Evolutionary conservation across 2,113 vertebrate genomes (phyloP).

Genomic region (Macheiramphus alcinus): DNA sequence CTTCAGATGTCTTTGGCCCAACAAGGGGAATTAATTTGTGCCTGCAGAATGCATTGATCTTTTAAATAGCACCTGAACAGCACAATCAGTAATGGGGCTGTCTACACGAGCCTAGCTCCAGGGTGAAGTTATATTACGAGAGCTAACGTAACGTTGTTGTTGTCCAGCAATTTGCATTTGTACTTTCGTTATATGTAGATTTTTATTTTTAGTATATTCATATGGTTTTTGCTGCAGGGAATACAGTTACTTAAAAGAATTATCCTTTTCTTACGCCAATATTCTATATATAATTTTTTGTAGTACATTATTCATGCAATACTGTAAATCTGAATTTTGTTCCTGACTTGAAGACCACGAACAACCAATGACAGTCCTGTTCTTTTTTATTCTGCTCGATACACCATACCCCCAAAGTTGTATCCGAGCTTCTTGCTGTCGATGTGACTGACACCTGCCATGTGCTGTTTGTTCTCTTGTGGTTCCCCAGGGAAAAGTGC

Average conservation of each 20-base stretch:
- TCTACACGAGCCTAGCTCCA: not conserved
- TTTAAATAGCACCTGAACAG: not conserved
- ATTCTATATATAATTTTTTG: not conserved
- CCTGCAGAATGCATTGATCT: not conserved
- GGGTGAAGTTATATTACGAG: not conserved
- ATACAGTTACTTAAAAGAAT: not conserved
- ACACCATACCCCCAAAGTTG: not conserved
- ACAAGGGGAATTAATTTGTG: not conserved
- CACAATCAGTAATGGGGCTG: not conserved
- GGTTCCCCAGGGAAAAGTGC: not conserved
- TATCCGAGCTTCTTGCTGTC: not conserved
- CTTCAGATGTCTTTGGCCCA: not conserved
- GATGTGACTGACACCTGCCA: not conserved
- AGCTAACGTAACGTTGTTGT: not conserved
- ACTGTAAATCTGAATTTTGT: not conserved
- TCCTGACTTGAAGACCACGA: not conserved
- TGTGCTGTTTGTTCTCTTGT: not conserved
- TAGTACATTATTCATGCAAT: not conserved
- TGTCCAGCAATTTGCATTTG: not conserved
- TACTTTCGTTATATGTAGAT: not conserved
- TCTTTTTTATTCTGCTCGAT: rapidly evolving
- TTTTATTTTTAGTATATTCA: not conserved
- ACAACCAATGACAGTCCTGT: not conserved
- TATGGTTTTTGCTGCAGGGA: not conserved
- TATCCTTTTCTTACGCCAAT: not conserved